A percentile compares a stretch with the other conserved stretches of the same genome.
Evolutionary conservation across 2,797 vertebrate species (phyloP).

Genomic region (Poeciliopsis presidionis): DNA sequence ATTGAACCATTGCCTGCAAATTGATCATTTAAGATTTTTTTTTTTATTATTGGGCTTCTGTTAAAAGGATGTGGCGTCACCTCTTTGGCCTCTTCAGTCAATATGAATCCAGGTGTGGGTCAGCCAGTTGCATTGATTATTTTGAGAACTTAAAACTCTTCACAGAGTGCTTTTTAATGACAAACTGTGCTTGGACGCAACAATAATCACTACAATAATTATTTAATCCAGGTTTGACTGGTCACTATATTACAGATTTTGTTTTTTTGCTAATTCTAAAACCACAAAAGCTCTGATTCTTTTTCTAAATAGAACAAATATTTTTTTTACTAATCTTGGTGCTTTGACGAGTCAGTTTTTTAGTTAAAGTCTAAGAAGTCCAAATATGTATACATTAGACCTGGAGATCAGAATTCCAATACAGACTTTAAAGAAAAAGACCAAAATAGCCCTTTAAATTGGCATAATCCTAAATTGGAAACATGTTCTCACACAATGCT

Average conservation of each 20-base stretch:
- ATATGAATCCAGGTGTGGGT: background rate
- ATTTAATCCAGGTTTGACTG: background rate
- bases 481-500: background rate
- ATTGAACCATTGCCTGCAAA: background rate
- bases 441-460: background rate
- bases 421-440: background rate
- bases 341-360: background rate
- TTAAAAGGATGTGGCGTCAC: background rate
- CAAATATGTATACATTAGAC: background rate
- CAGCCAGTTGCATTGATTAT: background rate
- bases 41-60: background rate
- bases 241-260: background rate
- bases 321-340: background rate
- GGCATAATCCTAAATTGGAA: background rate
- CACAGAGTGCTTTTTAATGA: background rate
- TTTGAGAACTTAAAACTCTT: background rate
- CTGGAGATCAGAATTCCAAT: background rate
- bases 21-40: background rate
- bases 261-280: background rate
- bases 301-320: background rate
- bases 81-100: background rate
- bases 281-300: background rate
- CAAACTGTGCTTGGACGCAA: background rate
- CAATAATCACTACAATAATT: background rate
- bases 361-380: background rate